Evolutionary conservation across 2,797 vertebrate genomes (phyloP), one percentile per base, ranked within the genome.

Genomic region (Premnoplex brunnescens): DNA sequence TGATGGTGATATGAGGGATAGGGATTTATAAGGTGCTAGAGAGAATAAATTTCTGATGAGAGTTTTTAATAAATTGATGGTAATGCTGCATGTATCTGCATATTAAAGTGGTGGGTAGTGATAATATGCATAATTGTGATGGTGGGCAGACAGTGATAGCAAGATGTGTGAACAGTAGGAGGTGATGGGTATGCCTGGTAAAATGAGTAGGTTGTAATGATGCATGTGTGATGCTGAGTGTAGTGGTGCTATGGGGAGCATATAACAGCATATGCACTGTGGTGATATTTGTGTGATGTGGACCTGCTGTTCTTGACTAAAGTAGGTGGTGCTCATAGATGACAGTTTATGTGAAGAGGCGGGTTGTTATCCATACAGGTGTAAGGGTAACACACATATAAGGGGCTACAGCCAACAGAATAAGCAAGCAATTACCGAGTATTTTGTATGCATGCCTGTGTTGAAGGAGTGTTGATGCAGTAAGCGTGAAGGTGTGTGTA

Each of bases 71-170:
- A 11, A 82, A 87, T 16, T 49, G 71, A 85, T 55, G 56, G 41
- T 13, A 85, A 63, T 66, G 39, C 11, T 67, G 71, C 5, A 2
- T 51, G 41, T 84, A 75, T 92, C 82, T 92, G 68, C 58, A 72
- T 75, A 91, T 95, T 96, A 94, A 95, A 93, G 60, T 60, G 64
- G 76, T 93, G 62, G 88, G 91, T 81, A 75, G 94, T 66, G 89
- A 75, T 84, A 88, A 91, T 79, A 48, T 41, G 62, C 72, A 66
- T 76, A 84, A 84, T 41, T 75, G 74, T 90, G 90, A 41, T 39
- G 63, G 85, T 95, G 91, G 90, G 88, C 59, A 93, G 89, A 44
- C 19, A 7, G 85, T 36, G 90, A 44, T 78, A 91, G 37, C 15
- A 39, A 84, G 58, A 91, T 24, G 69, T 82, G 77, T 86, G 77